Conservation (phyloP, 2,888 invertebrate genomes). For the Mythimna pallens region DNA sequence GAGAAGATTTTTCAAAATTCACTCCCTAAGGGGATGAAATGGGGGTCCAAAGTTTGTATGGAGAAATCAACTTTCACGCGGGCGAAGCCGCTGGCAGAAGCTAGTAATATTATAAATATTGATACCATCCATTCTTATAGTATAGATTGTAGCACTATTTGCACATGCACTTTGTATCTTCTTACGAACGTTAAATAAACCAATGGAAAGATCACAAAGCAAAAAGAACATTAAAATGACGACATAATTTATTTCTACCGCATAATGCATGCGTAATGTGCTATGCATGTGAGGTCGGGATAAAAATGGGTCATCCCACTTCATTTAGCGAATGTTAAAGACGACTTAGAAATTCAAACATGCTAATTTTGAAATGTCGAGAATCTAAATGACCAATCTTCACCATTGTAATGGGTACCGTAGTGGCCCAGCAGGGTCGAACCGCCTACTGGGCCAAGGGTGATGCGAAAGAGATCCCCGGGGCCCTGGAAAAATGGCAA, state of each 20-base stretch:
- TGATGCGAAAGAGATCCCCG: too few relatives aligned
- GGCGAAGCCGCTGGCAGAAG: too few relatives aligned
- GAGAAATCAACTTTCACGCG: too few relatives aligned
- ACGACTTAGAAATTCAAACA: constrained; percentile 35
- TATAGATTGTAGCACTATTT: neutral
- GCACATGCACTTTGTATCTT: constrained; percentile 25
- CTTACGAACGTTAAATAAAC: constrained; percentile 26
- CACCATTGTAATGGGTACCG: neutral
- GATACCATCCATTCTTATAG: too few relatives aligned
- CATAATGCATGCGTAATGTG: constrained; percentile 51
- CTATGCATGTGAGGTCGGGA: constrained; percentile 38
- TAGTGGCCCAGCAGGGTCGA: too few relatives aligned
- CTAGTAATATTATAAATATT: too few relatives aligned
- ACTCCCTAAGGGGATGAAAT: too few relatives aligned
- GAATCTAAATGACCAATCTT: constrained; percentile 13
- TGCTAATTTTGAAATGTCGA: constrained; percentile 24
- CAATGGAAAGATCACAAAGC: constrained; percentile 16
- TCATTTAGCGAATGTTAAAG: constrained; percentile 31
- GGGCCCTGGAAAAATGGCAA: too few relatives aligned
- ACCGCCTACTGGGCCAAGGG: too few relatives aligned
- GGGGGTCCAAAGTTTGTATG: too few relatives aligned
- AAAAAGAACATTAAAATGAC: constrained; percentile 21
- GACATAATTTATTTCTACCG: constrained; percentile 45
- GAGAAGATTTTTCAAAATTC: too few relatives aligned
- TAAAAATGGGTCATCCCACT: constrained; percentile 55